Conservation (phyloP, 1,140 invertebrate species). For the Sesamia nonagrioides region DNA sequence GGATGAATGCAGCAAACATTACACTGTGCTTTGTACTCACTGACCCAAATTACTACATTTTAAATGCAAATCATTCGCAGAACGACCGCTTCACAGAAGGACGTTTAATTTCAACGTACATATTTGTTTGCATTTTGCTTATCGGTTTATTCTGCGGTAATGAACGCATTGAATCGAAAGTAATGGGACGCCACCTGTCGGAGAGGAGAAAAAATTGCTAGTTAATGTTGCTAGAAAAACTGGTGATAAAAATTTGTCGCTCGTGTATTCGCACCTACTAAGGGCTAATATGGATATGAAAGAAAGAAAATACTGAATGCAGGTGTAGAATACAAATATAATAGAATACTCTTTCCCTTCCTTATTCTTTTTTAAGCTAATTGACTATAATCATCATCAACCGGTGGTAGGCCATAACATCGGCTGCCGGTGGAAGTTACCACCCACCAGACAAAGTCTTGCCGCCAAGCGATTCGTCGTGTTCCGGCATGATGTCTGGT, state of each 20-base stretch:
- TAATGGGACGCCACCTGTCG: background rate
- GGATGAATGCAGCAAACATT: slow-evolving; percentile 51
- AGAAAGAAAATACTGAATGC: too few relatives aligned
- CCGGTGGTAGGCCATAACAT: too few relatives aligned
- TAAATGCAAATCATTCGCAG: slow-evolving; percentile 75
- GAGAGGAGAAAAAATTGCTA: background rate
- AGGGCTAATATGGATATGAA: too few relatives aligned
- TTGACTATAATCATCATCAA: too few relatives aligned
- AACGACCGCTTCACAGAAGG: slow-evolving; percentile 56
- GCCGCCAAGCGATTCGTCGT: too few relatives aligned
- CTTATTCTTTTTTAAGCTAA: too few relatives aligned
- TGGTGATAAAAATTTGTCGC: background rate
- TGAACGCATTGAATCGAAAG: background rate
- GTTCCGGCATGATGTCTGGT: too few relatives aligned
- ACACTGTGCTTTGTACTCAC: slow-evolving; percentile 50
- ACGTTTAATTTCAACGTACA: slow-evolving; percentile 54
- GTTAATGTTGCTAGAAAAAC: background rate
- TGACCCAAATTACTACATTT: slow-evolving; percentile 73
- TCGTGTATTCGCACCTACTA: too few relatives aligned
- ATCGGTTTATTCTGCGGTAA: slow-evolving; percentile 7
- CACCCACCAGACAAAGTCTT: too few relatives aligned
- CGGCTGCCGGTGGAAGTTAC: too few relatives aligned
- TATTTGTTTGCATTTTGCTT: slow-evolving; percentile 44
- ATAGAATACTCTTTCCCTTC: too few relatives aligned
- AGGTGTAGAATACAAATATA: too few relatives aligned